These are phyloP conservation scores for Oreotrochilus melanogaster DNA, from an alignment of 2,113 vertebrate genomes.

Conservation along the genomic window DNA sequence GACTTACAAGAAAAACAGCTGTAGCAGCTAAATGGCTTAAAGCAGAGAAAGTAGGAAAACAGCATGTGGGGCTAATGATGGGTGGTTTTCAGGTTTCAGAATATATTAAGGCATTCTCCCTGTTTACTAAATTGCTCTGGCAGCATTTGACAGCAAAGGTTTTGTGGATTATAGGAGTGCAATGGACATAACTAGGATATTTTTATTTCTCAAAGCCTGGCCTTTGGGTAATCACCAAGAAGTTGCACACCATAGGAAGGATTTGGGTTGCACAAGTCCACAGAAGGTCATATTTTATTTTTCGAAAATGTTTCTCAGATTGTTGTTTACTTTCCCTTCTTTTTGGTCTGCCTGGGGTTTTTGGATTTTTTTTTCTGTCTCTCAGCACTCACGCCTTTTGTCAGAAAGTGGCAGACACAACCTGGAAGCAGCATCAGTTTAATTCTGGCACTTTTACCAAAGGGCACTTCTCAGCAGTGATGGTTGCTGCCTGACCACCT, in stretches of 20 bases:
- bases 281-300: not conserved
- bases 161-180: slow-evolving; percentile 52
- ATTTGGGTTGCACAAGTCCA: not conserved
- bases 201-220: slow-evolving; percentile 8
- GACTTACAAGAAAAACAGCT: slow-evolving; percentile 65
- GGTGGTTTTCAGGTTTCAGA: slow-evolving; percentile 71
- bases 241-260: not conserved
- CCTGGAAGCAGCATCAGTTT: slow-evolving; percentile 6
- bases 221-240: slow-evolving; percentile 45
- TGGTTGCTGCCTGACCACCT: not conserved
- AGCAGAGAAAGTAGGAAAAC: slow-evolving; percentile 57
- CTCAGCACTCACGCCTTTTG: slow-evolving; percentile 1
- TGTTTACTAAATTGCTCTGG: slow-evolving; percentile 70
- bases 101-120: slow-evolving; percentile 61
- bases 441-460: not conserved
- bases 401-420: slow-evolving; percentile 7
- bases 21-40: slow-evolving; percentile 68
- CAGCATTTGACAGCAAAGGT: slow-evolving; percentile 65
- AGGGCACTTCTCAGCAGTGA: not conserved
- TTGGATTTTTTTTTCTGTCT: not conserved
- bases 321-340: slow-evolving; percentile 1
- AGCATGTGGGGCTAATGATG: slow-evolving; percentile 65
- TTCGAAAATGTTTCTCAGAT: not conserved
- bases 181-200: slow-evolving; percentile 54
- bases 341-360: not conserved